phyloP scores from a whole-genome alignment of 2,797 vertebrate genomes.

The Spea hammondii region DNA sequence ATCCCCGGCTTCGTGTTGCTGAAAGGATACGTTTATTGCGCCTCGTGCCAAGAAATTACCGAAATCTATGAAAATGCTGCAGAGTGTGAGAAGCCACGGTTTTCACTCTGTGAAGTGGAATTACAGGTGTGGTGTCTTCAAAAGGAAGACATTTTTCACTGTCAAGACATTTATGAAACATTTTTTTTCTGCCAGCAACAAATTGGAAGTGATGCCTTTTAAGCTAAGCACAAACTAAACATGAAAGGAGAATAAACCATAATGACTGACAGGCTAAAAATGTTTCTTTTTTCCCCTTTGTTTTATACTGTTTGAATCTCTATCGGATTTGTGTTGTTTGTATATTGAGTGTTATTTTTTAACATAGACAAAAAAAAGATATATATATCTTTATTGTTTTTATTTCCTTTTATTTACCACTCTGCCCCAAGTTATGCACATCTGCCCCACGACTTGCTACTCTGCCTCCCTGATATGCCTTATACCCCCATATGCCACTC shows the following conservation, averaged over 20 bases:
- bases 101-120: background rate
- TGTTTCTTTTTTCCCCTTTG: background rate
- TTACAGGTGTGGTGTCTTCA: background rate
- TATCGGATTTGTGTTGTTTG: too few species aligned
- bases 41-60: constrained; percentile 11
- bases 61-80: background rate
- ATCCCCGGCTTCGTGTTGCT: constrained; percentile 5
- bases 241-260: background rate
- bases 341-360: too few species aligned
- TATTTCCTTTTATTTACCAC: too few species aligned
- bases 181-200: constrained; percentile 16
- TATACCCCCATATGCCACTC: too few species aligned
- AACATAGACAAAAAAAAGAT: too few species aligned
- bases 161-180: background rate
- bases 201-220: constrained; percentile 2
- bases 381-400: too few species aligned
- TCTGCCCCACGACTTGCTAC: too few species aligned
- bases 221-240: background rate
- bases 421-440: too few species aligned
- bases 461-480: too few species aligned
- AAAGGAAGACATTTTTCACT: background rate
- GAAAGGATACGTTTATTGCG: background rate
- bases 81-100: background rate
- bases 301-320: background rate
- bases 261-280: background rate